These are phyloP conservation scores for Ophioninae sp. DNA, from an alignment of 2,888 invertebrate species.

Conservation along the genomic window DNA sequence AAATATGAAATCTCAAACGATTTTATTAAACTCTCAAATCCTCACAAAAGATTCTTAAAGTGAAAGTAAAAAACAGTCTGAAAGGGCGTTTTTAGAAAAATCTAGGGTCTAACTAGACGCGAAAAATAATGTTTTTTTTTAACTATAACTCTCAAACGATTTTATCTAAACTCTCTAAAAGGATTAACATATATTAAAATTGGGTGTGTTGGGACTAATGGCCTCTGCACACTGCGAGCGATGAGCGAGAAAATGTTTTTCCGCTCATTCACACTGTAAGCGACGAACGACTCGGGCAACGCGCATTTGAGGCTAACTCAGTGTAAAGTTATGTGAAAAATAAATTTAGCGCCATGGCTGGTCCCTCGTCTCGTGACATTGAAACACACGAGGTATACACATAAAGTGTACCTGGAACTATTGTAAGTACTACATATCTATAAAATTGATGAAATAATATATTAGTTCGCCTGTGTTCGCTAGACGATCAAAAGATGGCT, in stretches of 20 bases:
- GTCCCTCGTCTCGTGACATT: neutral
- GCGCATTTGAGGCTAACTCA: neutral
- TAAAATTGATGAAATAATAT: neutral
- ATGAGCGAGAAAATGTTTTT: neutral
- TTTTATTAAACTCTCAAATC: too few species aligned
- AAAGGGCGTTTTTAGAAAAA: too few species aligned
- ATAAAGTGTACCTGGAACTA: too few species aligned
- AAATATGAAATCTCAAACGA: too few species aligned
- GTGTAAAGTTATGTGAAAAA: neutral
- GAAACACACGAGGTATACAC: neutral
- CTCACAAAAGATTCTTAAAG: too few species aligned
- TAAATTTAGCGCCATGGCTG: neutral
- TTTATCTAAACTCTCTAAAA: neutral
- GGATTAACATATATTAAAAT: neutral
- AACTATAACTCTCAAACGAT: too few species aligned
- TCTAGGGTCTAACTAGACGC: too few species aligned
- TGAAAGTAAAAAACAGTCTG: too few species aligned
- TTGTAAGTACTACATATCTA: neutral
- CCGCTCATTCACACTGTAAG: neutral
- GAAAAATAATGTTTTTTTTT: too few species aligned
- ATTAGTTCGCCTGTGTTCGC: too few species aligned
- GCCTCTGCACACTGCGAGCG: constrained; percentile 1
- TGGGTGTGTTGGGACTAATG: neutral
- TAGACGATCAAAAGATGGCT: too few species aligned
- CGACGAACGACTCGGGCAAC: constrained; percentile 3